Evolutionary conservation across 2,797 vertebrate species (phyloP).

Genomic region (Platyrinchus mystaceus): DNA sequence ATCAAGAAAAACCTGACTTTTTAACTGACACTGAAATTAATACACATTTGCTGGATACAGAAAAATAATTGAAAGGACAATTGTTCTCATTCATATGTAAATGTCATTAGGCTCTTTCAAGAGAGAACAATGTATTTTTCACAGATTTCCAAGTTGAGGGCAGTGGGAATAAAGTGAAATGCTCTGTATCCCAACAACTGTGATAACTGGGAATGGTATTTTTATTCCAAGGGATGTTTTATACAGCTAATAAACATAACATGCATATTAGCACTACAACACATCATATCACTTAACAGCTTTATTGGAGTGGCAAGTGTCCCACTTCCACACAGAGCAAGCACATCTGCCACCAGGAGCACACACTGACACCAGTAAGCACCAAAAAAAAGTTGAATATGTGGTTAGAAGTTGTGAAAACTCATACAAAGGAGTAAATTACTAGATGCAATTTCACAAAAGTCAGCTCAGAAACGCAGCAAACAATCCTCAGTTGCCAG

Average conservation of each 20-base stretch:
- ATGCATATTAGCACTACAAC: not conserved
- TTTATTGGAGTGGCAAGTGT: not conserved
- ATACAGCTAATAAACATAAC: not conserved
- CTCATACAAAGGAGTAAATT: not conserved
- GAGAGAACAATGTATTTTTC: constrained; percentile 49
- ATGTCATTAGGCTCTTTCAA: constrained; percentile 44
- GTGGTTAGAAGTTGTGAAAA: not conserved
- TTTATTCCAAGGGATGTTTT: not conserved
- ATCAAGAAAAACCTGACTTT: not conserved
- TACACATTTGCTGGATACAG: not conserved
- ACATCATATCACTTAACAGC: not conserved
- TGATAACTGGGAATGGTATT: not conserved
- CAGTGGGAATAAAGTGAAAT: not conserved
- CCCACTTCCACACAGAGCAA: not conserved
- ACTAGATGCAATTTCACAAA: not conserved
- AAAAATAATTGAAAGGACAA: constrained; percentile 36
- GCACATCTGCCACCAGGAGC: not conserved
- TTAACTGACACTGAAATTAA: not conserved
- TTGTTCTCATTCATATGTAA: constrained; percentile 76
- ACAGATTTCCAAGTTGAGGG: constrained; percentile 13
- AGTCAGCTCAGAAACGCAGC: not conserved
- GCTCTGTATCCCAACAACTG: not conserved
- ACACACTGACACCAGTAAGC: not conserved
- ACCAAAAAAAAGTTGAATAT: not conserved
- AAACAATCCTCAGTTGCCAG: not conserved